These are phyloP conservation scores for Rhipidura dahli DNA, from an alignment of 2,113 vertebrate species.

Conservation along the genomic window DNA sequence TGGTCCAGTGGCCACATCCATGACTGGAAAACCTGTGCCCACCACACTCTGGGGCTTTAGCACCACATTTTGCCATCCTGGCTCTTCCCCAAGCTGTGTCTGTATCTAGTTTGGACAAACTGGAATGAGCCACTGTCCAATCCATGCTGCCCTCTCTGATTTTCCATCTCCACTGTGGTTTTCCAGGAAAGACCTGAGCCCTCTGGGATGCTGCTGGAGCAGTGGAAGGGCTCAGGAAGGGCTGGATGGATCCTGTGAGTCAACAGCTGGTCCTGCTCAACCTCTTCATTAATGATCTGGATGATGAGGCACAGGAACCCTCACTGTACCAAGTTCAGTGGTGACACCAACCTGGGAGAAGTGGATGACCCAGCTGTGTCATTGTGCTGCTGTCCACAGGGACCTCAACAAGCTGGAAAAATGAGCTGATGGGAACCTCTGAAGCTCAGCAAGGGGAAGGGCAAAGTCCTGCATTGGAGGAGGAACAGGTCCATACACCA, in stretches of 20 bases:
- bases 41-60: accelerated
- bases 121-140: accelerated
- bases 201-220: neutral
- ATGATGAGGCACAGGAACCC: neutral
- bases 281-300: neutral
- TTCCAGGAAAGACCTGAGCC: neutral
- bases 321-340: neutral
- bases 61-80: accelerated
- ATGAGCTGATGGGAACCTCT: neutral
- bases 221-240: neutral
- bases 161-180: accelerated
- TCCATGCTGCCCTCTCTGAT: neutral
- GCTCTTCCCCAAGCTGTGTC: neutral
- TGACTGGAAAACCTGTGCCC: neutral
- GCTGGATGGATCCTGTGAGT: neutral
- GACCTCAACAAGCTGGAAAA: neutral
- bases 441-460: neutral
- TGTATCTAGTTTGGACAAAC: neutral
- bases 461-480: neutral
- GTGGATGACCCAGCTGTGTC: neutral
- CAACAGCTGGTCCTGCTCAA: neutral
- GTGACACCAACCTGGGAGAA: neutral
- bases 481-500: neutral
- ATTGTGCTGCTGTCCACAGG: neutral
- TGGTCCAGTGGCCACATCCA: neutral